Percentiles rank a stretch among this genome's conserved stretches.
These are phyloP conservation scores for Sacculina carcini DNA, from an alignment of 2,888 invertebrate genomes.

Conservation along the genomic window DNA sequence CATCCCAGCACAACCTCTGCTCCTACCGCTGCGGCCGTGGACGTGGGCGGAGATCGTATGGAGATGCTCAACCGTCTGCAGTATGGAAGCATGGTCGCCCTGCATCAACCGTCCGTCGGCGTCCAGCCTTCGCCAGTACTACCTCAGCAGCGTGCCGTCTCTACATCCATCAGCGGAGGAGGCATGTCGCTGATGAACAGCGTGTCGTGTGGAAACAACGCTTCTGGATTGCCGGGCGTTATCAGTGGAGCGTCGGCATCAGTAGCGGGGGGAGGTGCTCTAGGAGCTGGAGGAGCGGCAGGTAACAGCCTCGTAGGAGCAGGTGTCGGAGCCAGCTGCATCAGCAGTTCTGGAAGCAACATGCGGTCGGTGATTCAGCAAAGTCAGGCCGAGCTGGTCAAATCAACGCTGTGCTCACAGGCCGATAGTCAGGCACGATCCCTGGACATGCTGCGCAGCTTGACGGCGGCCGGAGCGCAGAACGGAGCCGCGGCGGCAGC, in stretches of 20 bases:
- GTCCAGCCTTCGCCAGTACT: not conserved
- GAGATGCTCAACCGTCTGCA: not conserved
- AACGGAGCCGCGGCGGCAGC: constrained; percentile 15
- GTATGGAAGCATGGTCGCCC: too few species aligned
- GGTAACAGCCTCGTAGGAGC: constrained; percentile 13
- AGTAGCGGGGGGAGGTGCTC: too few species aligned
- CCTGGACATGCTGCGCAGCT: constrained; percentile 20
- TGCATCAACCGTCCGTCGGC: too few species aligned
- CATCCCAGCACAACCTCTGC: too few species aligned
- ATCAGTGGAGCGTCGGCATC: too few species aligned
- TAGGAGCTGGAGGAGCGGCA: constrained; percentile 27
- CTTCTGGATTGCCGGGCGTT: constrained; percentile 29
- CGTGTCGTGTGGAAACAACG: too few species aligned
- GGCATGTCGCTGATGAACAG: too few species aligned
- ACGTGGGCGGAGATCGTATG: not conserved
- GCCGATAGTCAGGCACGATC: constrained; percentile 60
- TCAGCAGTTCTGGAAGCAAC: too few species aligned
- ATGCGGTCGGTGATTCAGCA: constrained; percentile 14
- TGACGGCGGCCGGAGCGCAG: constrained; percentile 14
- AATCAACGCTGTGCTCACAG: constrained; percentile 36
- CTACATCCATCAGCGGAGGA: too few species aligned
- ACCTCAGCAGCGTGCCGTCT: constrained; percentile 19
- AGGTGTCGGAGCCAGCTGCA: not conserved
- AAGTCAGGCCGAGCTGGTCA: constrained; percentile 13
- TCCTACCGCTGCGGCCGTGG: not conserved